These are phyloP conservation scores for Agapornis canus DNA, from an alignment of 2,797 vertebrate species.

Conservation along the genomic window DNA sequence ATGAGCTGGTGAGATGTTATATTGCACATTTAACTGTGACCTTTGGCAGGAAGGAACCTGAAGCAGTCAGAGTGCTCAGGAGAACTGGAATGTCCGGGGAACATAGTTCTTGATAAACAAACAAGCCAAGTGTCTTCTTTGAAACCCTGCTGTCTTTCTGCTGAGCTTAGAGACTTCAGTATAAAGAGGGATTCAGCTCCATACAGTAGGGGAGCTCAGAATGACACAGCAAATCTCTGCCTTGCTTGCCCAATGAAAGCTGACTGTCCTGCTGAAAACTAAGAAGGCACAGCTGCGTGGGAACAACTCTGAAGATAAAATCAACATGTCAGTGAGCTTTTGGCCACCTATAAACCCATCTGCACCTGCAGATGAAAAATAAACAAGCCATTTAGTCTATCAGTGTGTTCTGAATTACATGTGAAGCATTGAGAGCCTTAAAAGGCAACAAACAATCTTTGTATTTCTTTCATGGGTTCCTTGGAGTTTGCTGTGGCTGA, in stretches of 20 bases:
- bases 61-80: background rate
- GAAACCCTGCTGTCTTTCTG: conserved; percentile 24
- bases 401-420: background rate
- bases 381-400: background rate
- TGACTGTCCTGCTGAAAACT: background rate
- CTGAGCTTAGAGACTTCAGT: background rate
- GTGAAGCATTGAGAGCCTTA: background rate
- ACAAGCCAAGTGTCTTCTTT: background rate
- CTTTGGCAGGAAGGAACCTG: conserved; percentile 17
- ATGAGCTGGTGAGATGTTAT: background rate
- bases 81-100: conserved; percentile 15
- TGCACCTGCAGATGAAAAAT: conserved; percentile 37
- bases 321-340: background rate
- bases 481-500: background rate
- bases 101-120: conserved; percentile 25
- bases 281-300: background rate
- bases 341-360: background rate
- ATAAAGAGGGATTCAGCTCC: conserved; percentile 2
- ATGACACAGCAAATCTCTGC: background rate
- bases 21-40: conserved; percentile 12
- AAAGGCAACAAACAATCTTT: background rate
- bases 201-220: background rate
- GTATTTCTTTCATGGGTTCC: background rate
- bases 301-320: conserved; percentile 25
- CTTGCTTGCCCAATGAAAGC: background rate